Evolutionary conservation across 2,888 invertebrate species (phyloP).

Genomic region (Patella depressa): DNA sequence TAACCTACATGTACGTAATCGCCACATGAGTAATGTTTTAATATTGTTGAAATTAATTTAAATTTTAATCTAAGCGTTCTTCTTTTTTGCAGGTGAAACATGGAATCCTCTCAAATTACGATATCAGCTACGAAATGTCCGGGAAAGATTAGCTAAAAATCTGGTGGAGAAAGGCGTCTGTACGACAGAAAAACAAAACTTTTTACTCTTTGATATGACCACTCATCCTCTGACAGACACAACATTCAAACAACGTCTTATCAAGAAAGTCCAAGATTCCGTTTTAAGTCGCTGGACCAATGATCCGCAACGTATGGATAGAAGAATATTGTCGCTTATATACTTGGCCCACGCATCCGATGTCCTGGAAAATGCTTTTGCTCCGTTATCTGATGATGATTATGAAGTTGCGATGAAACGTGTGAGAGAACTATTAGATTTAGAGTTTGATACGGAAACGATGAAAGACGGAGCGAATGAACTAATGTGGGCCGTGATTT

Average conservation of each 20-base stretch:
- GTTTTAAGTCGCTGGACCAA: slow-evolving; percentile 95
- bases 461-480: slow-evolving; percentile 81
- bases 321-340: slow-evolving; percentile 91
- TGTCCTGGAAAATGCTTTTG: slow-evolving; percentile 99
- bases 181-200: slow-evolving; percentile 99
- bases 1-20: too few relatives aligned
- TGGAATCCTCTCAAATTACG: slow-evolving; percentile 99
- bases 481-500: slow-evolving; percentile 98
- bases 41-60: too few relatives aligned
- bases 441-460: slow-evolving; percentile 96
- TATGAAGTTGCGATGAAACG: slow-evolving; percentile 98
- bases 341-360: slow-evolving; percentile 98
- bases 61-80: not conserved
- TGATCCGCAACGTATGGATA: slow-evolving; percentile 97
- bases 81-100: slow-evolving; percentile 84
- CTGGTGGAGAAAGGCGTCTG: slow-evolving; percentile 99
- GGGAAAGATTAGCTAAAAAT: slow-evolving; percentile 98
- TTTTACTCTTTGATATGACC: slow-evolving; percentile 99
- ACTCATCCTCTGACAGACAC: slow-evolving; percentile 98
- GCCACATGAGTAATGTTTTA: too few relatives aligned
- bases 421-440: slow-evolving; percentile 93
- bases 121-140: slow-evolving; percentile 98
- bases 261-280: slow-evolving; percentile 95
- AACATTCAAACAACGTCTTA: slow-evolving; percentile 93
- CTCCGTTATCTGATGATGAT: slow-evolving; percentile 93